Percentiles rank a stretch among this genome's conserved stretches.
phyloP scores from a whole-genome alignment of 2,113 vertebrate species.

The Nyctereutes procyonoides region DNA sequence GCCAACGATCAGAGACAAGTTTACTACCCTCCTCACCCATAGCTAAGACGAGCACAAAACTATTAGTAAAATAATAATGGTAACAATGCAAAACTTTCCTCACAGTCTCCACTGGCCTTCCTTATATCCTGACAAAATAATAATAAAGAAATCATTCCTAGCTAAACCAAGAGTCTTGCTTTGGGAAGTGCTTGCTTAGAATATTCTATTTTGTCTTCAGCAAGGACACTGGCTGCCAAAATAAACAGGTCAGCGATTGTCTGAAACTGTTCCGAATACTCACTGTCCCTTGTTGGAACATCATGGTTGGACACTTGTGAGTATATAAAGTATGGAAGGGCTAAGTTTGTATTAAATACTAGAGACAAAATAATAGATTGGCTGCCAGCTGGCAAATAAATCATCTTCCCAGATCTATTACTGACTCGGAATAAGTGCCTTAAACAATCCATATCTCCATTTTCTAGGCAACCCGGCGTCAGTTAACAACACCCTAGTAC shows the following conservation, averaged over 20 bases:
- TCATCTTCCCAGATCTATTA: background rate
- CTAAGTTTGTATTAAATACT: constrained; percentile 36
- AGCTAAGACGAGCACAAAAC: constrained; percentile 46
- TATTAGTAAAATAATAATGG: background rate
- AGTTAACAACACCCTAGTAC: background rate
- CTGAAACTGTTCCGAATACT: background rate
- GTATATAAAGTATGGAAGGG: background rate
- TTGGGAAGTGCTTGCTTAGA: constrained; percentile 26
- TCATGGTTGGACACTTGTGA: background rate
- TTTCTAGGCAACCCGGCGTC: background rate
- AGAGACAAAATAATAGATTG: constrained; percentile 14
- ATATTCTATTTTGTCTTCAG: constrained; percentile 43
- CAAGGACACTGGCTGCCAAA: background rate
- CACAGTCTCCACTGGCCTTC: background rate
- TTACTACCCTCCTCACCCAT: background rate
- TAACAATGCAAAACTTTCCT: background rate
- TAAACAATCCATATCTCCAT: background rate
- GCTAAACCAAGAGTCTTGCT: constrained; percentile 57
- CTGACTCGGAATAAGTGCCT: background rate
- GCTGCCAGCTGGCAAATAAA: background rate
- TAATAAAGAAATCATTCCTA: constrained; percentile 62
- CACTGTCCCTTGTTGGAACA: background rate
- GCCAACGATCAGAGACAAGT: background rate
- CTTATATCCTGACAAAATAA: constrained; percentile 33
- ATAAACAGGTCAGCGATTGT: background rate